Evolutionary conservation across 1,140 invertebrate genomes (phyloP).

Genomic region (Batillaria attramentaria): DNA sequence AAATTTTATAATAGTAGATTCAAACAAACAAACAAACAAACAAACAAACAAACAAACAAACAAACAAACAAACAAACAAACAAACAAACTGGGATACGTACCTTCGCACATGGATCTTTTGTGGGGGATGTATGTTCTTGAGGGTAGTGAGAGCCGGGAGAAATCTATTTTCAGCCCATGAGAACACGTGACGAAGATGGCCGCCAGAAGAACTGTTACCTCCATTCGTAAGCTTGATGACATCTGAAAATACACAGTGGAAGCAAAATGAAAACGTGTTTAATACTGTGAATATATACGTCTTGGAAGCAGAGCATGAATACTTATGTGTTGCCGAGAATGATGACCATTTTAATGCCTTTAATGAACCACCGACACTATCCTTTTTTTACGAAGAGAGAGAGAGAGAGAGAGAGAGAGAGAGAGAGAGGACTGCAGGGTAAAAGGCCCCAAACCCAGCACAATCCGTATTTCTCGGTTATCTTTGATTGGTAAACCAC

Average conservation of each 20-base stretch:
- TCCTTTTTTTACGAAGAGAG: background rate
- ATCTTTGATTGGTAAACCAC: no score
- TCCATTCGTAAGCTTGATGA: slow-evolving; percentile 21
- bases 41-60: background rate
- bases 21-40: background rate
- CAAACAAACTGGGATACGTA: background rate
- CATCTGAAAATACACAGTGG: slow-evolving; percentile 8
- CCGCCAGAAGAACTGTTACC: slow-evolving; percentile 9
- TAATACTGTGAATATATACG: background rate
- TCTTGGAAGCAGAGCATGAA: background rate
- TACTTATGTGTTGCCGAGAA: background rate
- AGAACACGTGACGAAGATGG: slow-evolving; percentile 27
- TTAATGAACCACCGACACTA: no score
- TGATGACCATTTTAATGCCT: background rate
- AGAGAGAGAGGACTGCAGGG: background rate
- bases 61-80: background rate
- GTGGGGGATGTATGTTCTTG: slow-evolving; percentile 15
- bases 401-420: background rate
- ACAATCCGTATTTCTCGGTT: background rate
- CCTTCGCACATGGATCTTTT: slow-evolving; percentile 23
- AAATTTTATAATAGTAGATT: no score
- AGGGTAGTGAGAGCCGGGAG: slow-evolving; percentile 25
- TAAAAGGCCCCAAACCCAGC: background rate
- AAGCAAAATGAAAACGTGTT: background rate
- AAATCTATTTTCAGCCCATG: slow-evolving; percentile 32